Conservation (phyloP, 2,797 vertebrate genomes). For the Spondyliosoma cantharus region DNA sequence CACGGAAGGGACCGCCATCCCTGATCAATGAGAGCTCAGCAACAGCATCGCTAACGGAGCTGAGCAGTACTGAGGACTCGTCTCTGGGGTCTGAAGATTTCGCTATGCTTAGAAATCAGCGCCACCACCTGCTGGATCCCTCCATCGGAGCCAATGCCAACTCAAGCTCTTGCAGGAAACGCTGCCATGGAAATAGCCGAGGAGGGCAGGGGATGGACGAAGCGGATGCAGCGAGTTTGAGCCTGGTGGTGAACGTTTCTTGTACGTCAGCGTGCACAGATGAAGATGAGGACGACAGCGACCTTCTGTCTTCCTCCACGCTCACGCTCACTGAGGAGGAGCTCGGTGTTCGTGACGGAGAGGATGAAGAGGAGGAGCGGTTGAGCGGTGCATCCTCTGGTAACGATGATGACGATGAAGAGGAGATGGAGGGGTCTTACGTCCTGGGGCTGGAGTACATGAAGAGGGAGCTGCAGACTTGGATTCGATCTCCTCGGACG, state of each 20-base stretch:
- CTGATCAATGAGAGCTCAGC: conserved; percentile 91
- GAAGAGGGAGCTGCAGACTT: conserved; percentile 93
- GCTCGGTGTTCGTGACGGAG: conserved; percentile 89
- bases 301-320: conserved; percentile 97
- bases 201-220: conserved; percentile 81
- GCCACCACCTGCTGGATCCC: conserved; percentile 80
- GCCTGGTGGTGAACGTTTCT: conserved; percentile 98
- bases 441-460: conserved; percentile 93
- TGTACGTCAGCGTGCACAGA: conserved; percentile 96
- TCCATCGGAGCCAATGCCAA: conserved; percentile 80
- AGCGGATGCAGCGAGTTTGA: conserved; percentile 91
- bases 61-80: conserved; percentile 93
- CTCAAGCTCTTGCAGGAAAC: conserved; percentile 83
- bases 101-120: conserved; percentile 85
- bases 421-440: conserved; percentile 90
- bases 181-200: conserved; percentile 65
- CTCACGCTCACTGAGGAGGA: conserved; percentile 98
- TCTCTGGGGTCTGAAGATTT: conserved; percentile 94
- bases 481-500: conserved; percentile 86
- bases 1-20: conserved; percentile 80
- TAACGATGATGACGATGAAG: conserved; percentile 89
- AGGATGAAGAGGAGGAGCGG: conserved; percentile 86
- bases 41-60: conserved; percentile 91
- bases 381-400: conserved; percentile 66
- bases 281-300: conserved; percentile 95